phyloP scores from a whole-genome alignment of 2,888 invertebrate genomes.

The Hirtodrosophila duncani region DNA sequence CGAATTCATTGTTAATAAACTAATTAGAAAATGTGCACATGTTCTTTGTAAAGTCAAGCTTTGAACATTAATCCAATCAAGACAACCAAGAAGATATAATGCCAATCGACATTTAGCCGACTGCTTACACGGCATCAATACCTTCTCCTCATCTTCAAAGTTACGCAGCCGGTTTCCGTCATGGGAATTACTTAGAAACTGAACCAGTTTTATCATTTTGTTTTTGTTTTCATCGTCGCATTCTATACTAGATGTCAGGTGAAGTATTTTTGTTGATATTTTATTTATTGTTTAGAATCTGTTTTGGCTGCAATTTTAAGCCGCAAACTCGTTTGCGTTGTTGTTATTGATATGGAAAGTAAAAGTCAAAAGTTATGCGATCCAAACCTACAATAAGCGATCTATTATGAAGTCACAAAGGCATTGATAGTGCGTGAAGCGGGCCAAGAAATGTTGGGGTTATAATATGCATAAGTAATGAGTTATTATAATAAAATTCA shows the following conservation, averaged over 20 bases:
- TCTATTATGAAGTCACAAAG: constrained; percentile 1
- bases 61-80: constrained; percentile 14
- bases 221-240: constrained; percentile 21
- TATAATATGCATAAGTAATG: too few relatives aligned
- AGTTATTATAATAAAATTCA: too few relatives aligned
- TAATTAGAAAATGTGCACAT: constrained; percentile 33
- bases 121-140: too few relatives aligned
- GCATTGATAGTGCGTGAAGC: constrained; percentile 23
- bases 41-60: constrained; percentile 2
- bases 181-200: constrained; percentile 25
- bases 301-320: constrained; percentile 17
- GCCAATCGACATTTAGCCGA: constrained; percentile 21
- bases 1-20: constrained; percentile 18
- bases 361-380: constrained; percentile 57
- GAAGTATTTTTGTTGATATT: constrained; percentile 49
- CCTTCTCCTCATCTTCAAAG: constrained; percentile 37
- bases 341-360: constrained; percentile 43
- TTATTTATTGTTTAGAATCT: constrained; percentile 39
- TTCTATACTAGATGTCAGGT: constrained; percentile 33
- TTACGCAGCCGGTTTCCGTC: constrained; percentile 23
- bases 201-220: constrained; percentile 31
- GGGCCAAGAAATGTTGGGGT: too few relatives aligned
- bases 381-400: constrained; percentile 26
- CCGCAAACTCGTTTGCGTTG: constrained; percentile 27
- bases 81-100: constrained; percentile 5